Conservation (phyloP, 2,797 vertebrate genomes). For the Naso thynnoides region DNA sequence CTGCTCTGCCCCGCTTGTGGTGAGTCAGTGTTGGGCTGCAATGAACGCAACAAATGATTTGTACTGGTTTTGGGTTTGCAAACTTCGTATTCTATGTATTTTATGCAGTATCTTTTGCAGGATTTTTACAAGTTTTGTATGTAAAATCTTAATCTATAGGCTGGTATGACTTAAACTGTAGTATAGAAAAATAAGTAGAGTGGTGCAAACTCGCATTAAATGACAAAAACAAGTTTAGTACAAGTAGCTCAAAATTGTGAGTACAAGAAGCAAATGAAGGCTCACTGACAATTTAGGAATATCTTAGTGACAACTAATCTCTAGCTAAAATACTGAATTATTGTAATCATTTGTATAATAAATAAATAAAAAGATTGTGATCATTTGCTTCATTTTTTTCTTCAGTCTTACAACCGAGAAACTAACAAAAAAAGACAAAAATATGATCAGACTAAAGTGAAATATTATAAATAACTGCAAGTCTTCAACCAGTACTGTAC, state of each 20-base stretch:
- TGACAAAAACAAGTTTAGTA: too few species aligned
- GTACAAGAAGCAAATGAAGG: background rate
- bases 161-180: background rate
- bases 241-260: background rate
- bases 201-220: background rate
- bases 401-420: background rate
- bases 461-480: background rate
- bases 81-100: too few species aligned
- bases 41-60: too few species aligned
- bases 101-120: background rate
- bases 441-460: background rate
- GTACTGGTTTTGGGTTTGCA: background rate
- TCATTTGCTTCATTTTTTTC: background rate
- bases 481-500: too few species aligned
- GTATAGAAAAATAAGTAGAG: background rate
- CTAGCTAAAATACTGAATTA: background rate
- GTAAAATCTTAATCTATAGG: background rate
- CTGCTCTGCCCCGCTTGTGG: constrained; percentile 96
- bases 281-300: background rate
- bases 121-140: background rate
- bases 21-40: constrained; percentile 79
- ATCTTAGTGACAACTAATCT: background rate
- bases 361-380: background rate
- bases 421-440: background rate
- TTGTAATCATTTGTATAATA: background rate